These are phyloP conservation scores for Miichthys miiuy DNA, from an alignment of 2,797 vertebrate species.

Conservation along the genomic window DNA sequence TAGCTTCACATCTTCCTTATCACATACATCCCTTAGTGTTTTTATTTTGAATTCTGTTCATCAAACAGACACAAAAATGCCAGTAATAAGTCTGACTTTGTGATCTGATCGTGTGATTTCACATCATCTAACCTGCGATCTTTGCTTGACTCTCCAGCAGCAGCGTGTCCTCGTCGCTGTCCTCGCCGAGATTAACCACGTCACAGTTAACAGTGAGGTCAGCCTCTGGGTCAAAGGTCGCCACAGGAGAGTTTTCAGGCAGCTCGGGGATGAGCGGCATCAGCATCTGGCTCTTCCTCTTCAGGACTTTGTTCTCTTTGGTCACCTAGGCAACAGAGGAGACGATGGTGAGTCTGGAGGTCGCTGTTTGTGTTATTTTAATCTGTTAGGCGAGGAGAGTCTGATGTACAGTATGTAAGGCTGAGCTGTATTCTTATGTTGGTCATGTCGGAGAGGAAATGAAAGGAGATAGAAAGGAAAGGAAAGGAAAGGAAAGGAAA, in stretches of 20 bases:
- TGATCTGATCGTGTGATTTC: background rate
- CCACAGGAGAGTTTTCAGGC: conserved; percentile 61
- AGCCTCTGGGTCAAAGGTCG: conserved; percentile 42
- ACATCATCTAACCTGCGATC: conserved; percentile 79
- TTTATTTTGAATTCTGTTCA: background rate
- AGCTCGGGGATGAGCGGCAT: conserved; percentile 71
- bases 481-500: background rate
- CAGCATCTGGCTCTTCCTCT: conserved; percentile 79
- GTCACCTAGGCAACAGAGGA: conserved; percentile 75
- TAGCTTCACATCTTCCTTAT: too few relatives aligned
- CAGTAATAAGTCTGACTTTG: background rate
- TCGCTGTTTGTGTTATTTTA: background rate
- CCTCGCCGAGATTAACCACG: conserved; percentile 9
- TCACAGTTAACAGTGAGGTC: conserved; percentile 5
- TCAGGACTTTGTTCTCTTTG: conserved; percentile 83
- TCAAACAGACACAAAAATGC: background rate
- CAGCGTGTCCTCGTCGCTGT: conserved; percentile 38
- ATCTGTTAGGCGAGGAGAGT: background rate
- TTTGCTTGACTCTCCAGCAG: conserved; percentile 77
- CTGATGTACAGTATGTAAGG: background rate
- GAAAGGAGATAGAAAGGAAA: background rate
- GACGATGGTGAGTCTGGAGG: background rate
- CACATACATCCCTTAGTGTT: background rate
- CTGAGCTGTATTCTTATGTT: background rate
- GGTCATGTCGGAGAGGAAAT: background rate